Percentiles rank a stretch among this genome's conserved stretches.
phyloP scores from a whole-genome alignment of 2,113 vertebrate genomes.

The Dendrocopos noguchii region DNA sequence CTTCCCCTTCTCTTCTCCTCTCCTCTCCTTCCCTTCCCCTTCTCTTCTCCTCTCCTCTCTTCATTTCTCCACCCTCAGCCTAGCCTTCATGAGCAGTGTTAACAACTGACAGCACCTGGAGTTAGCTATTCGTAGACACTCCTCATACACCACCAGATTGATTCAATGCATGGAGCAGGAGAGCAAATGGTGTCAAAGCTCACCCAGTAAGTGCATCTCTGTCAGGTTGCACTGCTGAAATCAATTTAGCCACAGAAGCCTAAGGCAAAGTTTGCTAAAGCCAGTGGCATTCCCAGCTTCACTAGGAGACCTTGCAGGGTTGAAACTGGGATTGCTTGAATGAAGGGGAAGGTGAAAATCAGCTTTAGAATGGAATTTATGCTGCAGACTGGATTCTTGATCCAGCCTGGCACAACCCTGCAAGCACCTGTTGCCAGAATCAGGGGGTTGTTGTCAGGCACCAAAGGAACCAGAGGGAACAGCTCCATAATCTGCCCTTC shows the following conservation, averaged over 20 bases:
- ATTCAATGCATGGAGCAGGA: background rate
- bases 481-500: background rate
- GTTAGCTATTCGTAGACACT: background rate
- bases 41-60: too few relatives aligned
- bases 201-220: background rate
- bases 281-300: background rate
- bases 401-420: background rate
- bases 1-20: too few relatives aligned
- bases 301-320: background rate
- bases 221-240: background rate
- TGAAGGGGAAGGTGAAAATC: background rate
- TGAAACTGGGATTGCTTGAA: background rate
- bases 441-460: rapidly evolving
- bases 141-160: background rate
- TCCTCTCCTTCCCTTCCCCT: too few relatives aligned
- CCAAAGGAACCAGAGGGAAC: background rate
- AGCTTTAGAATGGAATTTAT: background rate
- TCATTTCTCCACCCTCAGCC: background rate
- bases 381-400: background rate
- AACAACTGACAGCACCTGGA: slow-evolving; percentile 12
- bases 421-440: background rate
- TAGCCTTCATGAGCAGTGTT: background rate
- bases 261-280: background rate
- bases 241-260: background rate
- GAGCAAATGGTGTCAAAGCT: background rate